Base-by-base conservation (phyloP, 2,888 invertebrate species). In the Cheilosia grossa region DNA sequence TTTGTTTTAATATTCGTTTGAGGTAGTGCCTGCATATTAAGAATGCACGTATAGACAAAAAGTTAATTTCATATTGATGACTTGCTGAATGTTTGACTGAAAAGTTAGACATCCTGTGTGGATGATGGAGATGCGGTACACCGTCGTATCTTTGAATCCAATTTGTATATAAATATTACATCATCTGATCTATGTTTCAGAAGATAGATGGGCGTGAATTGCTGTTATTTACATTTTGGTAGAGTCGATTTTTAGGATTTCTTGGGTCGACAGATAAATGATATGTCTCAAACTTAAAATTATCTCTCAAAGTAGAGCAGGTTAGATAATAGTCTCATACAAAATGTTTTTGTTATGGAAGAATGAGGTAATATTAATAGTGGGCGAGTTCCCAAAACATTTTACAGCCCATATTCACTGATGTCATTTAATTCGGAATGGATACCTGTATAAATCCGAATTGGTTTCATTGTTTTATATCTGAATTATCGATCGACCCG, bases 151-250 rank as follows among this genome's bases (percentile, higher is more conserved):
- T n/a, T n/a, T n/a, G n/a, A n/a, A n/a, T n/a, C n/a, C n/a, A n/a
- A n/a, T n/a, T n/a, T n/a, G n/a, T n/a, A n/a, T 42, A 53, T 53
- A 9, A 53, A 53, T 53, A 53, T 53, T 53, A 27, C 30, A 30
- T 17, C n/a, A 53, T 27, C 53, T 42, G 42, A 42, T 13, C 42
- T 13, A n/a, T n/a, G 17, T 24, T 7, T n/a, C 51, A 5, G 15
- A 21, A 51, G 21, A 24, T 9, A 10, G 24, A 24, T 47, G n/a
- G 7, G 2, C 10, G 24, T 24, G n/a, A 51, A 13, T 24, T 27
- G 15, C 27, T 51, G 27, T 24, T 24, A 4, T 51, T 27, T 51
- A 24, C 15, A 7, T 51, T 24, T 51, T 24, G 15, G 17, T 19
- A 7, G 4, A 13, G 13, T 9, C 3, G 3, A 37, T 37, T 37